Conservation (phyloP, 2,797 vertebrate species). For the Carduelis carduelis region DNA sequence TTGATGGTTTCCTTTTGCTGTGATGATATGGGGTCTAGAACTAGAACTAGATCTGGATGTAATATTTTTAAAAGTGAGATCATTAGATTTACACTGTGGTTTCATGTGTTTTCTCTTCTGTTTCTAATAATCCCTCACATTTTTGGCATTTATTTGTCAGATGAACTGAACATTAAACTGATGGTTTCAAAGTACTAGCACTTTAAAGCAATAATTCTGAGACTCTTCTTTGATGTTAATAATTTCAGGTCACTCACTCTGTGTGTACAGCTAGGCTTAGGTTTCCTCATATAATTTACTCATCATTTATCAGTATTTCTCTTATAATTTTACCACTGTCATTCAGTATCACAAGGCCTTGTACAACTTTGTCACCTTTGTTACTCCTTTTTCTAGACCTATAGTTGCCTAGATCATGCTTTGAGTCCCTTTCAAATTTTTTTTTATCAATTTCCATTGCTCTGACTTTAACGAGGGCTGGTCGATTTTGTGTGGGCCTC, state of each 20-base stretch:
- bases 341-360: not conserved
- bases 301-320: not conserved
- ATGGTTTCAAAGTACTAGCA: not conserved
- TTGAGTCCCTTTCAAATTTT: not conserved
- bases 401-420: not conserved
- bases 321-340: not conserved
- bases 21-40: not conserved
- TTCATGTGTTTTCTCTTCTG: conserved; percentile 12
- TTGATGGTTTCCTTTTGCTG: not conserved
- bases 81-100: not conserved
- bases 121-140: conserved; percentile 2
- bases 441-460: not conserved
- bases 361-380: not conserved
- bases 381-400: not conserved
- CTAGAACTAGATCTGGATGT: not conserved
- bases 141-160: not conserved
- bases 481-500: not conserved
- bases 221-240: not conserved
- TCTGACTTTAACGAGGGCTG: not conserved
- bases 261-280: not conserved
- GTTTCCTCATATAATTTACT: not conserved
- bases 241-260: not conserved
- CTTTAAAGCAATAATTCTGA: not conserved
- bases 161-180: not conserved
- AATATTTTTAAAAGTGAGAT: not conserved